Evolutionary conservation across 2,113 vertebrate genomes (phyloP), one percentile per base, ranked within the genome.

Genomic region (Scartelaos histophorus): DNA sequence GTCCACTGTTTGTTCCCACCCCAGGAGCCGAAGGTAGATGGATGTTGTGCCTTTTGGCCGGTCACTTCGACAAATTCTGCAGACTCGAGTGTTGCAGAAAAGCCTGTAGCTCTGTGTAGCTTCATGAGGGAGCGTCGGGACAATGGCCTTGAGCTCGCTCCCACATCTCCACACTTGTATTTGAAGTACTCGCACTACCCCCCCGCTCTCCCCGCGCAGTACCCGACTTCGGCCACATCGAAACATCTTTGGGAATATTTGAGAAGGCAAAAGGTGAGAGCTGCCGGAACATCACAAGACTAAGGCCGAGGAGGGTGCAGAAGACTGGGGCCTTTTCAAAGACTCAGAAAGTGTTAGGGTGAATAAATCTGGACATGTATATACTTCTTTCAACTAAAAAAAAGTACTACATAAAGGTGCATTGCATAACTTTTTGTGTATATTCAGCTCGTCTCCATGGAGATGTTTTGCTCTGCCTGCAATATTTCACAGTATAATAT

Each of bases 121-220:
- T 74, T 60, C 29, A 51, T 57, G 60, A 67, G 51, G 34, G 67
- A 76, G 64, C 73, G 67, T 65, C 51, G 13, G 61, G 74, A 82
- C 74, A 86, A 84, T 73, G 69, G 45, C 64, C 53, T 73, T 66
- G 57, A 76, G 80, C 73, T 69, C 7, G 53, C 68, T n/a, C 68
- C 17, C 69, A 78, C 19, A 17, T 71, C 62, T 70, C 68, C 60
- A 35, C 57, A 24, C 64, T 58, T 68, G 69, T 65, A 69, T 85
- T 83, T 87, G 81, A 89, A 84, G 79, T 87, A 61, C 74, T 73
- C 80, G 81, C 60, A 69, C 24, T n/a, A n/a, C n/a, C n/a, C 73
- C 49, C 43, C 64, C 46, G 9, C 74, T 79, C 73, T 78, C 51
- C 69, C 68, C 49, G 66, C 25, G 58, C 61, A 76, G 76, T 73